These are phyloP conservation scores for Picus viridis DNA, from an alignment of 2,797 vertebrate species.

Conservation along the genomic window DNA sequence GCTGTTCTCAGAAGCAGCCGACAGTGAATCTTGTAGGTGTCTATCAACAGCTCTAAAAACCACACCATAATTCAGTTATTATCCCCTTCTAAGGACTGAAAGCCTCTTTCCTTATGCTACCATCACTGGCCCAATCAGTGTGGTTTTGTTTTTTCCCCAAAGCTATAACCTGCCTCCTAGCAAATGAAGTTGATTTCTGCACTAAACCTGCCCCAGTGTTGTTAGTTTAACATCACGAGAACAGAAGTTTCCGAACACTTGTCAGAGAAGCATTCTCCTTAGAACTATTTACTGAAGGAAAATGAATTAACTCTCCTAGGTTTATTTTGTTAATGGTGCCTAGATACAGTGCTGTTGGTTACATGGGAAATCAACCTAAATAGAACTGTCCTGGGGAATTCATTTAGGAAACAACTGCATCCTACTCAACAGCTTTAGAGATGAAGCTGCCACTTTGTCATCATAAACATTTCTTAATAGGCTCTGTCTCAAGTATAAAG, in stretches of 20 bases:
- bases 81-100: neutral
- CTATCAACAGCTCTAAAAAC: neutral
- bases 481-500: neutral
- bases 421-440: neutral
- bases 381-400: neutral
- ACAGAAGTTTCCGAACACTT: slow-evolving; percentile 26
- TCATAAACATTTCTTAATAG: neutral
- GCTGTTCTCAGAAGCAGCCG: neutral
- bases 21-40: neutral
- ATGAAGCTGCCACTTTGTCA: neutral
- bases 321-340: slow-evolving; percentile 30
- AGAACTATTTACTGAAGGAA: neutral
- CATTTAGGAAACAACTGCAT: neutral
- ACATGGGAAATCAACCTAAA: neutral
- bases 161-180: neutral
- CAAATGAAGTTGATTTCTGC: slow-evolving; percentile 2
- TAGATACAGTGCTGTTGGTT: neutral
- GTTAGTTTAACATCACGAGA: neutral
- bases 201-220: neutral
- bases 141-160: neutral
- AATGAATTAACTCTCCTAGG: neutral
- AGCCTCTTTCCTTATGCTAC: neutral
- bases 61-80: neutral
- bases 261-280: neutral
- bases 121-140: neutral